Base-by-base conservation (phyloP, 2,797 vertebrate genomes). In the Eospalax fontanierii region DNA sequence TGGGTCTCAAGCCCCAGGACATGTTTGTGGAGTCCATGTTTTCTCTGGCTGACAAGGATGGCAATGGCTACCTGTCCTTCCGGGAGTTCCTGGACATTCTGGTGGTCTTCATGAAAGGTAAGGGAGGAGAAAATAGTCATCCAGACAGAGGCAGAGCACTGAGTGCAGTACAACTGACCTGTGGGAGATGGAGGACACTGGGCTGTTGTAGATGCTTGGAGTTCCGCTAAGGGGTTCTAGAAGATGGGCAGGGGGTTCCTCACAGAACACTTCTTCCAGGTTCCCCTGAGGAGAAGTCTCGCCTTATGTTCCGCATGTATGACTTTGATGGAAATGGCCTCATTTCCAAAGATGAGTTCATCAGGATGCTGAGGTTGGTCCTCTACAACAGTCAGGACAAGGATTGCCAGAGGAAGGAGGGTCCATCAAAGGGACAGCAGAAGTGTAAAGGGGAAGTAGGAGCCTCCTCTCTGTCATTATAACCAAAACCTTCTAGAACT, bases 11-110 rank as follows among this genome's bases (percentile, higher is more conserved):
- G 90, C 98, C 99, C 0, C 98, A 99, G 93, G 99, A 99, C 16
- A 98, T 99, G 80, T 99, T 99, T 89, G 99, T 99, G 96, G 99
- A 99, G 59, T 99, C 99, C 97, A 99, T 99, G 99, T 99, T 99
- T 98, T 99, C 99, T 5, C 97, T 99, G 19, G 99, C 99, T 0
- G 99, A 99, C 97, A 99, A 99, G 97, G 99, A 99, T 0, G 98
- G 99, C 92, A 99, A 99, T 0, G 99, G 99, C 24, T 99, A 99
- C 98, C 99, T 99, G 94, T 99, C 99, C 68, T 99, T 99, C 97
- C 98, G 99, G 86, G 99, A 99, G 98, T 99, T 99, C 95, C 98
- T 99, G 35, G 99, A 99, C 94, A 99, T 99, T 95, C 98, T 99
- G 54, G 99, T 99, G 78, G 99, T 99, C 97, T 99, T 99, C 96